Conservation (phyloP, 2,888 invertebrate genomes). For the Hybos culiciformis region DNA sequence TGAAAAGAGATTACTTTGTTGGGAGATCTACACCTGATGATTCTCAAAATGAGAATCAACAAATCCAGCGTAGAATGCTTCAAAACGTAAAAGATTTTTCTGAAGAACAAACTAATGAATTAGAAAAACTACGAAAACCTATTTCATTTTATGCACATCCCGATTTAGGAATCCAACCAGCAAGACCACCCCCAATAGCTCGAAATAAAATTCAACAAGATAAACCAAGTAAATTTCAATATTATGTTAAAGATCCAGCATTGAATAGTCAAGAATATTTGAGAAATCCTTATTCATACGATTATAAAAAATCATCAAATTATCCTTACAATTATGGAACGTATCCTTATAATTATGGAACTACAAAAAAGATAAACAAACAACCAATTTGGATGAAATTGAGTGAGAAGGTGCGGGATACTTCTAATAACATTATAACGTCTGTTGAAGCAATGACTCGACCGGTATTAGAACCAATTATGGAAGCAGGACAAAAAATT, state of each 20-base stretch:
- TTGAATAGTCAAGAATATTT: slow-evolving; percentile 31
- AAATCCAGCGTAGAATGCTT: slow-evolving; percentile 55
- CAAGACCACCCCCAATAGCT: slow-evolving; percentile 41
- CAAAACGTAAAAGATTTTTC: slow-evolving; percentile 50
- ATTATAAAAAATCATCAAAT: slow-evolving; percentile 38
- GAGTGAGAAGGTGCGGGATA: slow-evolving; percentile 57
- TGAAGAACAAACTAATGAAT: slow-evolving; percentile 40
- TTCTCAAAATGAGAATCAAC: slow-evolving; percentile 32
- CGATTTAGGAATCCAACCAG: slow-evolving; percentile 63
- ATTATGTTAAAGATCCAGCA: slow-evolving; percentile 14
- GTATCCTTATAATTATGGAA: slow-evolving; percentile 48
- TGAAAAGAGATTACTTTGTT: slow-evolving; percentile 45
- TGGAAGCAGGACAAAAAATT: slow-evolving; percentile 68
- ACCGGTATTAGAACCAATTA: slow-evolving; percentile 52
- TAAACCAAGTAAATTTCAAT: slow-evolving; percentile 18
- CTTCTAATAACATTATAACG: slow-evolving; percentile 55
- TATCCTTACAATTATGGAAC: slow-evolving; percentile 49
- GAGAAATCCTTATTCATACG: slow-evolving; percentile 37
- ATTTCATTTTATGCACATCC: slow-evolving; percentile 70
- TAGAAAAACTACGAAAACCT: slow-evolving; percentile 58
- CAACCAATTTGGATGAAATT: slow-evolving; percentile 58
- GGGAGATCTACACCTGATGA: slow-evolving; percentile 39
- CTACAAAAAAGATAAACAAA: slow-evolving; percentile 43
- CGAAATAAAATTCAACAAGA: slow-evolving; percentile 12
- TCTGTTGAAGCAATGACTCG: slow-evolving; percentile 42